These are phyloP conservation scores for Brachylomia viminalis DNA, from an alignment of 2,888 invertebrate genomes.

Conservation along the genomic window DNA sequence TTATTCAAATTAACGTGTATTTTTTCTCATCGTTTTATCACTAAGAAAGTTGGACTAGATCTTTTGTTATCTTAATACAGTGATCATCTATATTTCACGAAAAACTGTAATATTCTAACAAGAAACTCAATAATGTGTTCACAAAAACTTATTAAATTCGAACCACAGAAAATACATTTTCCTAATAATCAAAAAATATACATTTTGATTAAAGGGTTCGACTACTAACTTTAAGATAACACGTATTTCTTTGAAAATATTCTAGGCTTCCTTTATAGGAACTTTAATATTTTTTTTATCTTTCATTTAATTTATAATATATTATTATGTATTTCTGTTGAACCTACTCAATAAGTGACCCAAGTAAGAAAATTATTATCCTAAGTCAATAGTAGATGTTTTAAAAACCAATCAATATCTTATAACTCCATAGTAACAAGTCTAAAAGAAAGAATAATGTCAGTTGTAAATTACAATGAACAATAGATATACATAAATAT, in stretches of 20 bases:
- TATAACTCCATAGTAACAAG: neutral
- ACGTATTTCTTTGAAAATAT: neutral
- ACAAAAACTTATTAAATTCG: neutral
- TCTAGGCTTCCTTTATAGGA: neutral
- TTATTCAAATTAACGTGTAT: neutral
- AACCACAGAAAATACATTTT: constrained; percentile 5
- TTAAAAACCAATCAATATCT: neutral
- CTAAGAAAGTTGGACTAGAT: neutral
- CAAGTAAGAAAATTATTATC: too few species aligned
- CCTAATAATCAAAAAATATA: neutral
- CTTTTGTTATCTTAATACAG: neutral
- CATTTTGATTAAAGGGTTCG: too few species aligned
- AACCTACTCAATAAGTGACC: neutral
- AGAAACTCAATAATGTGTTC: neutral
- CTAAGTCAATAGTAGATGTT: neutral
- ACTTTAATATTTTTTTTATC: neutral
- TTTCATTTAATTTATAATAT: neutral
- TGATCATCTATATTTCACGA: neutral
- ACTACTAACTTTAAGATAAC: neutral
- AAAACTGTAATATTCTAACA: neutral
- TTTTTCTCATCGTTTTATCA: neutral
- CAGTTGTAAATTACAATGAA: neutral
- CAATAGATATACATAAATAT: neutral
- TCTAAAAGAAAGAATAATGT: neutral
- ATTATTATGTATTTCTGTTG: neutral